phyloP scores from a whole-genome alignment of 2,113 vertebrate genomes.

The Plestiodon gilberti region DNA sequence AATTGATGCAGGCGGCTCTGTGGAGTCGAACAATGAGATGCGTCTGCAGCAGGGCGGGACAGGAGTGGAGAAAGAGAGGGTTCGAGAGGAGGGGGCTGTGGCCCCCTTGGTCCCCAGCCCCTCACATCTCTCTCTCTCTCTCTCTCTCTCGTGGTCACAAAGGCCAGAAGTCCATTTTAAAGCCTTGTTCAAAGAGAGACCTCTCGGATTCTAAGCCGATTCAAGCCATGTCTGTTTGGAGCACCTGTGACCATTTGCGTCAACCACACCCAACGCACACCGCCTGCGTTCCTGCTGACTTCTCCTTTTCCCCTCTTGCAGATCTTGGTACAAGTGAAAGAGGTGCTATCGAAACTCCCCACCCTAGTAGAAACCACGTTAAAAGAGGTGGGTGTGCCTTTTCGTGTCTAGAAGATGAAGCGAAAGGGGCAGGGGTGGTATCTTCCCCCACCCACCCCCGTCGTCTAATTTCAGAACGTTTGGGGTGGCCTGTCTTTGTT shows the following conservation, averaged over 20 bases:
- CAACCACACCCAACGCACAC: background rate
- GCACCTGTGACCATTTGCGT: background rate
- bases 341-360: constrained; percentile 90
- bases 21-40: background rate
- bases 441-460: no score
- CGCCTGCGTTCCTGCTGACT: rapidly evolving
- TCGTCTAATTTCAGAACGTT: background rate
- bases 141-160: background rate
- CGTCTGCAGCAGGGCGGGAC: background rate
- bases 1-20: background rate
- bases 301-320: constrained; percentile 54
- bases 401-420: rapidly evolving
- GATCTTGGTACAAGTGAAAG: constrained; percentile 94
- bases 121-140: background rate
- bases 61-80: background rate
- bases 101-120: background rate
- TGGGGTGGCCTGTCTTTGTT: no score
- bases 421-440: rapidly evolving
- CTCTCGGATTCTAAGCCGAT: background rate
- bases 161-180: background rate
- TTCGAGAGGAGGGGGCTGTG: no score
- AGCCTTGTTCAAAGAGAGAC: background rate
- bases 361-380: constrained; percentile 89
- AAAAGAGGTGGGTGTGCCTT: constrained; percentile 81
- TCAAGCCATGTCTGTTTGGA: no score